Percentiles rank a stretch among this genome's conserved stretches.
Evolutionary conservation across 2,888 invertebrate genomes (phyloP).

Genomic region (Pristionchus fissidentatus): DNA sequence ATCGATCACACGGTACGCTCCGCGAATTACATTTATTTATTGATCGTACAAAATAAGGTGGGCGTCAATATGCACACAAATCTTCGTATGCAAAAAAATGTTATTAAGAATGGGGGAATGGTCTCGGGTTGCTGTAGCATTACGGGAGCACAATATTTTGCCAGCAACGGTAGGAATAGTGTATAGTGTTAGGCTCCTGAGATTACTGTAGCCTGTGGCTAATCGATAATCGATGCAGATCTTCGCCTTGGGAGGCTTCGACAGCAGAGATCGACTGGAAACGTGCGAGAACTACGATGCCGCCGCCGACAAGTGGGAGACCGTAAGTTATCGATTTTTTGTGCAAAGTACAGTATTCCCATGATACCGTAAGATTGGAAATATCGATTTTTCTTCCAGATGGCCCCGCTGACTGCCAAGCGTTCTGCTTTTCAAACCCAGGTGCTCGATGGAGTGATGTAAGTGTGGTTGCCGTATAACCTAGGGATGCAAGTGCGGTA

Average conservation of each 20-base stretch:
- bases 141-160: no score
- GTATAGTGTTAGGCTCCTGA: no score
- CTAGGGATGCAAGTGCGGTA: no score
- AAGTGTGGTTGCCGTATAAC: conserved; percentile 33
- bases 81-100: no score
- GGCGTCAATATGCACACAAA: no score
- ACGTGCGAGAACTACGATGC: conserved; percentile 90
- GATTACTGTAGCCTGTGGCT: no score
- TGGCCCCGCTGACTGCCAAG: conserved; percentile 61
- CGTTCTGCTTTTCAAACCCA: conserved; percentile 66
- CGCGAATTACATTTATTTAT: no score
- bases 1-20: background rate
- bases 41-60: no score
- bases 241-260: conserved; percentile 86
- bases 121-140: no score
- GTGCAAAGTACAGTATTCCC: conserved; percentile 80
- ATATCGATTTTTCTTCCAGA: conserved; percentile 49
- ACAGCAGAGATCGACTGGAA: conserved; percentile 86
- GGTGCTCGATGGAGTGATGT: conserved; percentile 56
- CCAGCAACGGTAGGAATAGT: no score
- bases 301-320: conserved; percentile 83
- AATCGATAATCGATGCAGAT: conserved; percentile 77
- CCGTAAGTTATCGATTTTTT: no score
- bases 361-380: background rate
- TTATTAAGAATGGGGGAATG: no score